A percentile compares a stretch with the other conserved stretches of the same genome.
These are phyloP conservation scores for Melanitta fusca DNA, from an alignment of 2,797 vertebrate genomes.

Conservation along the genomic window DNA sequence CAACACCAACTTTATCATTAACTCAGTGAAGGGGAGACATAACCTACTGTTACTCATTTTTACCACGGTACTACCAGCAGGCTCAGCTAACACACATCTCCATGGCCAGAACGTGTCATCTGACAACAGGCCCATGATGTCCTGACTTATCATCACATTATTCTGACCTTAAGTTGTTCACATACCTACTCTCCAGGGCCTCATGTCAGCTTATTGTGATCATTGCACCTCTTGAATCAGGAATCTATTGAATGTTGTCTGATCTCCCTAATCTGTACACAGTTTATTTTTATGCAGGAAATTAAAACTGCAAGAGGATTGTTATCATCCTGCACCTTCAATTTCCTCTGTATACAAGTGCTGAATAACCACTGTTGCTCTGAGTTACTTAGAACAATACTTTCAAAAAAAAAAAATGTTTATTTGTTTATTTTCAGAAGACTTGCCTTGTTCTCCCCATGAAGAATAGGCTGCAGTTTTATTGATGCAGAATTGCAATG, in stretches of 20 bases:
- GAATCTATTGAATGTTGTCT: conserved; percentile 13
- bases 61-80: background rate
- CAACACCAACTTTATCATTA: background rate
- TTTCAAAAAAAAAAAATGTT: background rate
- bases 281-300: conserved; percentile 20
- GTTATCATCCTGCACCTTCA: background rate
- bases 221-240: background rate
- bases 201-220: background rate
- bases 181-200: background rate
- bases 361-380: background rate
- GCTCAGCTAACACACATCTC: background rate
- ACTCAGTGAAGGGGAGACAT: background rate
- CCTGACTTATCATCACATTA: background rate
- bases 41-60: background rate
- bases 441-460: background rate
- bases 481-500: background rate
- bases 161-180: background rate
- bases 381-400: background rate
- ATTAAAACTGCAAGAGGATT: background rate
- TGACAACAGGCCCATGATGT: background rate
- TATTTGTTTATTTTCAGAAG: background rate
- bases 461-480: background rate
- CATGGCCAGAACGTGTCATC: background rate
- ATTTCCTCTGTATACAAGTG: background rate
- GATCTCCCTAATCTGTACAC: background rate